These are phyloP conservation scores for Drosophila guanche DNA, from an alignment of 1,140 invertebrate genomes.

Conservation along the genomic window DNA sequence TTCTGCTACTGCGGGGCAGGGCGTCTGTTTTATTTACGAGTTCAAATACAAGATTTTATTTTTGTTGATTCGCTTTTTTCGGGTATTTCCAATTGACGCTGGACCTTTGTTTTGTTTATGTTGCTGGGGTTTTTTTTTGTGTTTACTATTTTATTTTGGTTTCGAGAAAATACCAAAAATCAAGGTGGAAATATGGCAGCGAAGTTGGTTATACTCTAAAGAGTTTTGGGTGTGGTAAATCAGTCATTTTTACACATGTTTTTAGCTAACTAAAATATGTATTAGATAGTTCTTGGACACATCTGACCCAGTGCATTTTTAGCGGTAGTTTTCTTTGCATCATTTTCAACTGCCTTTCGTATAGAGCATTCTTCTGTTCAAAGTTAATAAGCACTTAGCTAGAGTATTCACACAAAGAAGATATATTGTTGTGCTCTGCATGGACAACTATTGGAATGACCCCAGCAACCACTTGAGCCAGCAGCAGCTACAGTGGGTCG, in stretches of 20 bases:
- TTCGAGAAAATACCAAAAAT: slow-evolving; percentile 18
- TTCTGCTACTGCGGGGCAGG: slow-evolving; percentile 1
- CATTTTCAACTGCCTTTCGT: not conserved
- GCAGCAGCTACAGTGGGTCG: slow-evolving; percentile 27
- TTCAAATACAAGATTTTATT: slow-evolving; percentile 36
- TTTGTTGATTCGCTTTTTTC: slow-evolving; percentile 22
- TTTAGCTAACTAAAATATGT: too few species aligned
- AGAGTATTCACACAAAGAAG: slow-evolving; percentile 29
- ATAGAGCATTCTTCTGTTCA: not conserved
- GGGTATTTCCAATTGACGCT: slow-evolving; percentile 57
- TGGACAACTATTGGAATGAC: slow-evolving; percentile 23
- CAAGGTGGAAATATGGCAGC: not conserved
- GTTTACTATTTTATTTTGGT: slow-evolving; percentile 23
- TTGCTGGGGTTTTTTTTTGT: slow-evolving; percentile 18
- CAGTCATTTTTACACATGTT: too few species aligned
- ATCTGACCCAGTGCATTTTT: too few species aligned
- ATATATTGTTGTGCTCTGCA: slow-evolving; percentile 43
- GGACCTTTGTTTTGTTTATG: slow-evolving; percentile 52
- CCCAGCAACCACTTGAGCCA: slow-evolving; percentile 20
- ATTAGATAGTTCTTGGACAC: too few species aligned
- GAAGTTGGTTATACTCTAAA: slow-evolving; percentile 14
- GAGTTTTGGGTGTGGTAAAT: too few species aligned
- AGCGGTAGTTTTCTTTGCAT: too few species aligned
- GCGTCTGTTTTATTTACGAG: slow-evolving; percentile 57
- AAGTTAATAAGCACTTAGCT: too few species aligned